phyloP scores from a whole-genome alignment of 92 coral and sea anemone genomes.

The Paragorgia papillata region DNA sequence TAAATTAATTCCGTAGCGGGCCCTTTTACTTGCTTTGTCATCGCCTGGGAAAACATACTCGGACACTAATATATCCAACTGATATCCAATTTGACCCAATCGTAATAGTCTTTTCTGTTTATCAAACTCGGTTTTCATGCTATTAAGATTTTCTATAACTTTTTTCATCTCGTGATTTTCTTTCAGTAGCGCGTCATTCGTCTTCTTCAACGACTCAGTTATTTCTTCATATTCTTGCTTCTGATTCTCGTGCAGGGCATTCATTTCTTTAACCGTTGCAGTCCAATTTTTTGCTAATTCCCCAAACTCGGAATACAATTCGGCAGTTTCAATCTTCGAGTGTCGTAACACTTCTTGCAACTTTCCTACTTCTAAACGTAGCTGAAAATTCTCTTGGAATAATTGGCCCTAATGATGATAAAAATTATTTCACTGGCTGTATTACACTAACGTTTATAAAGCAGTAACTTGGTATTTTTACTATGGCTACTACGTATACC shows the following conservation, averaged over 20 bases:
- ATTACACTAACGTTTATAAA: too few relatives aligned
- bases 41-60: conserved; percentile 25
- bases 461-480: too few relatives aligned
- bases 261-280: not conserved
- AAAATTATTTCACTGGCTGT: too few relatives aligned
- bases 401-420: not conserved
- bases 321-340: conserved; percentile 32
- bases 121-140: not conserved
- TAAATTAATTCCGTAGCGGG: conserved; percentile 10
- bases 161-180: conserved; percentile 20
- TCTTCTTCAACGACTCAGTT: not conserved
- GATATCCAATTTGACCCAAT: conserved; percentile 18
- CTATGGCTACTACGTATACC: too few relatives aligned
- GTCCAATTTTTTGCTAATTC: conserved; percentile 3
- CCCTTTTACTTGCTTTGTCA: conserved; percentile 23
- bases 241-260: not conserved
- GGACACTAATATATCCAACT: conserved; percentile 23
- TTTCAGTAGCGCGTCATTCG: not conserved
- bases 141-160: not conserved
- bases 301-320: not conserved
- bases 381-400: not conserved
- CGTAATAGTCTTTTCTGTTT: not conserved
- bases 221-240: conserved; percentile 10
- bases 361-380: conserved; percentile 7
- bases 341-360: not conserved